Evolutionary conservation across 2,797 vertebrate genomes (phyloP).

Genomic region (Sebastes aleutianus): DNA sequence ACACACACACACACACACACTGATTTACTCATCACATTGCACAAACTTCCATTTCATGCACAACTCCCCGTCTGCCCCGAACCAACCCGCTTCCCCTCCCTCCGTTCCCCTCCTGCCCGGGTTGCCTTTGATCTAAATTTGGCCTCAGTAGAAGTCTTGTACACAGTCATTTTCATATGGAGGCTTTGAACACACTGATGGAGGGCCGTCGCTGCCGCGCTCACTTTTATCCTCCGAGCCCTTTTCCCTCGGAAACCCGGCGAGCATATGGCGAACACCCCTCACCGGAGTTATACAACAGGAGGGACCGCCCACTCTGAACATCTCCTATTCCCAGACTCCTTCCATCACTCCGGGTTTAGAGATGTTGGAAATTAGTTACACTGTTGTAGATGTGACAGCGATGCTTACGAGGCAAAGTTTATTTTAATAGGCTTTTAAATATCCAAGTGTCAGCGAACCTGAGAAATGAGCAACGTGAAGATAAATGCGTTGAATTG

Average conservation of each 20-base stretch:
- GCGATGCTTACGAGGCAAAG: conserved; percentile 74
- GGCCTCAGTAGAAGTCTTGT: conserved; percentile 77
- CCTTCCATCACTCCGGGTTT: conserved; percentile 65
- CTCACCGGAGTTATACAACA: conserved; percentile 89
- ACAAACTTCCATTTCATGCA: conserved; percentile 73
- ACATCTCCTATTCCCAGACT: conserved; percentile 63
- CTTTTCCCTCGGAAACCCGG: conserved; percentile 85
- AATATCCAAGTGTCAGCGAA: conserved; percentile 12
- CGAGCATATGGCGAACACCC: conserved; percentile 95
- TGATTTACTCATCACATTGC: conserved; percentile 69
- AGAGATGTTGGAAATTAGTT: conserved; percentile 86
- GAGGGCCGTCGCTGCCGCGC: conserved; percentile 80
- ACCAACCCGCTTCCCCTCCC: conserved; percentile 37
- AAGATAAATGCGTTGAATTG: conserved; percentile 37
- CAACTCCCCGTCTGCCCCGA: conserved; percentile 53
- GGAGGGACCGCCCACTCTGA: conserved; percentile 83
- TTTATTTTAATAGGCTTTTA: conserved; percentile 46
- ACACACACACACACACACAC: conserved; percentile 44
- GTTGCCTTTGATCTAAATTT: conserved; percentile 84
- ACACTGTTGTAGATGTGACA: conserved; percentile 67
- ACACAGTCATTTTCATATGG: conserved; percentile 84
- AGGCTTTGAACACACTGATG: conserved; percentile 94
- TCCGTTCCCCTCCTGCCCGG: conserved; percentile 36
- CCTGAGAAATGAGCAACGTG: conserved; percentile 27
- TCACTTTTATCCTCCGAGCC: conserved; percentile 92